A percentile compares a stretch with the other conserved stretches of the same genome.
These are phyloP conservation scores for Cheiracanthium punctorium DNA, from an alignment of 2,888 invertebrate genomes.

Conservation along the genomic window DNA sequence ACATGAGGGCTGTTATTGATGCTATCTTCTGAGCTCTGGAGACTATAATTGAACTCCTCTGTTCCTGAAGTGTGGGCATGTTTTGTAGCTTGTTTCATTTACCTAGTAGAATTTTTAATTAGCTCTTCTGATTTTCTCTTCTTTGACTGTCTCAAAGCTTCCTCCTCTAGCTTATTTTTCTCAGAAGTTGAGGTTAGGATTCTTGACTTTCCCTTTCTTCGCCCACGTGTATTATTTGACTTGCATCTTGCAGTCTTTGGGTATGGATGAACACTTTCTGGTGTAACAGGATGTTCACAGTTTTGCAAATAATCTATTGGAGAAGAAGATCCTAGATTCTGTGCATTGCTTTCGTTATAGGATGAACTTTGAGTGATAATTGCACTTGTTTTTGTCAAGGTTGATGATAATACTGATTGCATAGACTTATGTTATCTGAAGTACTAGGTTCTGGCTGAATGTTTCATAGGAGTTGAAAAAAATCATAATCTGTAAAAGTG, in stretches of 20 bases:
- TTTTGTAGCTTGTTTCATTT: neutral
- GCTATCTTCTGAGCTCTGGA: conserved; percentile 6
- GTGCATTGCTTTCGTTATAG: neutral
- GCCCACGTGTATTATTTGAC: neutral
- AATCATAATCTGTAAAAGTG: neutral
- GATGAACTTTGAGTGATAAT: neutral
- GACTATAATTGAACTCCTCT: conserved; percentile 11
- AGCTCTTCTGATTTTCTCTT: neutral
- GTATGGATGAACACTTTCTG: conserved; percentile 1
- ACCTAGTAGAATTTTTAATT: neutral
- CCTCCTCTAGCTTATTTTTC: neutral
- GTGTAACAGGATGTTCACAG: neutral
- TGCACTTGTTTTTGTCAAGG: neutral
- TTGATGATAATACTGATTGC: neutral
- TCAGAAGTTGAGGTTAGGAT: neutral
- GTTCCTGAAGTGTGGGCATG: no score
- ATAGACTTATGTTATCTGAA: neutral
- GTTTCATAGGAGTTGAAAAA: neutral
- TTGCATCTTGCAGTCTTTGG: neutral
- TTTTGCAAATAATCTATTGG: conserved; percentile 5
- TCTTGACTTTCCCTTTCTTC: conserved; percentile 12
- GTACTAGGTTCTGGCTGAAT: conserved; percentile 4
- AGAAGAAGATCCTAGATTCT: neutral
- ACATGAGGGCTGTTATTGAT: conserved; percentile 13
- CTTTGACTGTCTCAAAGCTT: conserved; percentile 1